Evolutionary conservation across 2,113 vertebrate genomes (phyloP), one percentile per base, ranked within the genome.

Genomic region (Erythrocebus patas): DNA sequence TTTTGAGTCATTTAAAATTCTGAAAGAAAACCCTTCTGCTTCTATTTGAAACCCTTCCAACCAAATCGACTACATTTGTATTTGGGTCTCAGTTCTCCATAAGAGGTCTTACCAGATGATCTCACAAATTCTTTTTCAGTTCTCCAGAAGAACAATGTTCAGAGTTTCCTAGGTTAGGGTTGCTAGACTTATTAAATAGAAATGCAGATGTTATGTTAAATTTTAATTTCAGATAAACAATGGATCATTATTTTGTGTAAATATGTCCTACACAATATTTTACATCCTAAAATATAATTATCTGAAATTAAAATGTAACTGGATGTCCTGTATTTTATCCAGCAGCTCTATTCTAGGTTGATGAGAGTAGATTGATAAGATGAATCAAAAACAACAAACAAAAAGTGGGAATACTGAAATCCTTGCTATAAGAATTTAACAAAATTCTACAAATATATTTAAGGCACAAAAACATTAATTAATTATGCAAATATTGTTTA

Each of bases 151-250:
- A 85, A n/a, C 32, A 40, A 3, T 40, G 6, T 59, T 50, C 4
- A 2, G 20, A 61, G 6, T 79, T 93, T 68, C 57, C 27, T 55
- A 50, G 13, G 3, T 59, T 91, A 43, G 11, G 1, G 0, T 84
- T 93, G 10, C 0, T 22, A 82, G 45, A 40, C 79, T 79, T 66
- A 43, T 64, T 85, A 61, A 76, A 73, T 85, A 85, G 93, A 95
- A 96, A 93, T 89, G 5, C 16, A 93, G 30, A 1, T 40, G 32
- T 88, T 12, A 86, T 0, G 3, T 83, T 90, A 70, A 89, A 95
- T 84, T 92, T 89, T 70, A 91, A 84, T 87, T 97, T 73, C 45
- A 70, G 75, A 75, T 78, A 93, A 73, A 70, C 9, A 81, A 30
- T 30, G 40, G 75, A 50, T 90, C 66, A 64, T 35, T 81, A 32